phyloP scores from a whole-genome alignment of 2,888 invertebrate genomes.

The Drosophila lacicola region DNA sequence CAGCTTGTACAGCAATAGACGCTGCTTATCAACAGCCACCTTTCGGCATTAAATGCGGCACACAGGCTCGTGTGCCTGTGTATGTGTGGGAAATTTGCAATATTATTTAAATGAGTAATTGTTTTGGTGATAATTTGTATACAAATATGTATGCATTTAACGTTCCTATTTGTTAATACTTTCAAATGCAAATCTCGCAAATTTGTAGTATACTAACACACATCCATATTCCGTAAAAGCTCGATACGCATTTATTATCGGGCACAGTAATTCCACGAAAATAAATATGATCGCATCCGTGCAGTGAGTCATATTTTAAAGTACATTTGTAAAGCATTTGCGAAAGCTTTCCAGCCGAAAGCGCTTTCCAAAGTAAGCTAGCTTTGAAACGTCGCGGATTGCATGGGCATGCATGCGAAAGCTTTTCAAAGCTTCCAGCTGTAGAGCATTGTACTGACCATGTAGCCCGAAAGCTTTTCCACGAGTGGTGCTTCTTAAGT shows the following conservation, averaged over 20 bases:
- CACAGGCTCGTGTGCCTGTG: neutral
- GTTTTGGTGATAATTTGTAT: neutral
- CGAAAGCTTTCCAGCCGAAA: slow-evolving; percentile 21
- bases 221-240: neutral
- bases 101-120: slow-evolving; percentile 9
- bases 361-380: slow-evolving; percentile 29
- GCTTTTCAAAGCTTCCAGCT: slow-evolving; percentile 31
- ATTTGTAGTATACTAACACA: neutral
- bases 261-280: slow-evolving; percentile 20
- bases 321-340: slow-evolving; percentile 19
- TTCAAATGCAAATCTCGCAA: neutral
- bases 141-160: neutral
- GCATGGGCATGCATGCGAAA: slow-evolving; percentile 1
- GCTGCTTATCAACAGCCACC: slow-evolving; percentile 25
- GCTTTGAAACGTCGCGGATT: slow-evolving; percentile 1
- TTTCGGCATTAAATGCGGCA: slow-evolving; percentile 5
- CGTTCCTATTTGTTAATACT: too few relatives aligned
- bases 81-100: neutral
- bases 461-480: slow-evolving; percentile 29
- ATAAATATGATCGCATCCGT: slow-evolving; percentile 48
- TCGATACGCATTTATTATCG: slow-evolving; percentile 5
- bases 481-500: slow-evolving; percentile 7
- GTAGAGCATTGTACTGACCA: slow-evolving; percentile 22
- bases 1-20: slow-evolving; percentile 21
- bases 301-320: slow-evolving; percentile 35